Base-by-base conservation (phyloP, 2,888 invertebrate genomes). In the Nymphalis c-album region DNA sequence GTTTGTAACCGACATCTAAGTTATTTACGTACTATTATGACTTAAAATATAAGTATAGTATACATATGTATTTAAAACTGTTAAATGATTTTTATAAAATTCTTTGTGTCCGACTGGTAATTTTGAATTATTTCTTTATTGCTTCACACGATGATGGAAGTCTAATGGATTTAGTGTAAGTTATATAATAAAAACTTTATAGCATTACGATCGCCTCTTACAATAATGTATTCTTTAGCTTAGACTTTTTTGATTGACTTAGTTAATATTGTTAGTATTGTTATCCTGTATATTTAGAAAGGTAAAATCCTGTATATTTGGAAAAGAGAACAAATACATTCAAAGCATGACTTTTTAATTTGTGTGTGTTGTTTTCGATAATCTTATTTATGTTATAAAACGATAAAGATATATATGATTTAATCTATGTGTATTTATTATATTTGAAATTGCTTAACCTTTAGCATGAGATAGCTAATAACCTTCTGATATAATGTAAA, bases 101-200 rank as follows among this genome's bases (percentile, higher is more conserved):
- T 10, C 0, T 51, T 22, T 51, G 51, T 51, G 10, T 20, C 0
- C 10, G 17, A n/a, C 31, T 55, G 53, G 31, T 55, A 40, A 57
- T 57, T 18, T n/a, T 55, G 48, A 22, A 26, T 35, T 66, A n/a
- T 66, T 46, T 65, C 60, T 65, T 53, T 60, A 60, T 60, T 55
- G 65, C 65, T 48, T 60, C 65, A 48, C 60, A 47, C 13, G 13
- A 40, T 13, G 40, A 46, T 35, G 60, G 65, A 60, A 55, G 7
- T 16, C 50, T 20, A 59, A 31, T 47, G 60, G 40, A 66, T 47
- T 17, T 60, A 61, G 40, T 47, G 65, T 66, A 66, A 66, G 65
- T 66, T 57, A 20, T n/a, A 26, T 22, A 47, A 20, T 59, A 40
- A 16, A 47, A 16, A 67, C 66, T 53, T 16, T 55, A 16, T 51